A percentile compares a stretch with the other conserved stretches of the same genome.
phyloP scores from a whole-genome alignment of 2,797 vertebrate genomes.

The Botia kubotai region DNA sequence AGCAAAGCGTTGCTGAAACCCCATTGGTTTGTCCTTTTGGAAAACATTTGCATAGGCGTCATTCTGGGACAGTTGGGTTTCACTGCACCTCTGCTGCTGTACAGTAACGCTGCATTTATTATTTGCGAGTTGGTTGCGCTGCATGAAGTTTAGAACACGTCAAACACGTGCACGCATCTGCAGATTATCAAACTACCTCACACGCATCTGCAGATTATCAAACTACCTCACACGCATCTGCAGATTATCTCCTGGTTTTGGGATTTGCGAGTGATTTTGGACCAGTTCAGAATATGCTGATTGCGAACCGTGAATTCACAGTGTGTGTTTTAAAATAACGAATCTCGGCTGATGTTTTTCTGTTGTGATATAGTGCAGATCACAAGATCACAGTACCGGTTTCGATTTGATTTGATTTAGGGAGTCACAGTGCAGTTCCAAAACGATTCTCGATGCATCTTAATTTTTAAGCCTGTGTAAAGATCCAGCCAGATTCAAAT shows the following conservation, averaged over 20 bases:
- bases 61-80: slow-evolving; percentile 3
- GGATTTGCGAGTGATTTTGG: slow-evolving; percentile 10
- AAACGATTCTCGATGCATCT: not conserved
- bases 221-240: not conserved
- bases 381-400: not conserved
- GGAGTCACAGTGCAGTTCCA: too few species aligned
- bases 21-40: not conserved
- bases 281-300: not conserved
- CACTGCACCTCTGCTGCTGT: slow-evolving; percentile 14
- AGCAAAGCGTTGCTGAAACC: not conserved
- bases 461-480: not conserved
- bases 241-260: slow-evolving; percentile 13
- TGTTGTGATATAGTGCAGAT: not conserved
- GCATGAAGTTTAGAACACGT: not conserved
- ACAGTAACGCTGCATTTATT: slow-evolving; percentile 26
- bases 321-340: not conserved
- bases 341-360: not conserved
- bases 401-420: too few species aligned
- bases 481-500: too few species aligned
- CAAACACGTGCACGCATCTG: not conserved
- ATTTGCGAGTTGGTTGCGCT: not conserved
- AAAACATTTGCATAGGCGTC: not conserved
- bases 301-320: not conserved
- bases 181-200: not conserved
- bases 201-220: too few species aligned